These are phyloP conservation scores for Drosophila ficusphila DNA, from an alignment of 1,140 invertebrate genomes.

Conservation along the genomic window DNA sequence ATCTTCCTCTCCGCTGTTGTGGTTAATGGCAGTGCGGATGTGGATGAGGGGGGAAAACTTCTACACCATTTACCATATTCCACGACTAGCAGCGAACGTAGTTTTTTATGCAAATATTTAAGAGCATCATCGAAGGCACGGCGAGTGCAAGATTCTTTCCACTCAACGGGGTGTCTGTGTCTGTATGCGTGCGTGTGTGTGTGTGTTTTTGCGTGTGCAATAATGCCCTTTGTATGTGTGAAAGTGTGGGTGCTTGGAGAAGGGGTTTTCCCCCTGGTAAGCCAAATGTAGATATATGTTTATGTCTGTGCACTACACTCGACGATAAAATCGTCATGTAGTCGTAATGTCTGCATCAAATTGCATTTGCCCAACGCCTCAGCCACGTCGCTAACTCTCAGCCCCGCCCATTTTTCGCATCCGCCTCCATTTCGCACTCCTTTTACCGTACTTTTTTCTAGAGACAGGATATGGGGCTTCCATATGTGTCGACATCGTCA, in stretches of 20 bases:
- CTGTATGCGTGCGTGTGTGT: neutral
- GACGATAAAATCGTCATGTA: conserved; percentile 82
- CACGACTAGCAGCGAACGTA: conserved; percentile 62
- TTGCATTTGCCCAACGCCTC: conserved; percentile 68
- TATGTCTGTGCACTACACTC: conserved; percentile 71
- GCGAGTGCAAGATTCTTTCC: conserved; percentile 60
- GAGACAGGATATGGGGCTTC: conserved; percentile 20
- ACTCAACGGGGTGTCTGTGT: conserved; percentile 26
- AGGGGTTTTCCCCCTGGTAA: conserved; percentile 37
- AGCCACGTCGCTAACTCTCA: conserved; percentile 29
- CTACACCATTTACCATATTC: conserved; percentile 79
- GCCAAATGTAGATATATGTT: conserved; percentile 71
- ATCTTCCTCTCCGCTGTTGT: conserved; percentile 24
- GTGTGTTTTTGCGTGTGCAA: conserved; percentile 10
- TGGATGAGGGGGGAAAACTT: conserved; percentile 38
- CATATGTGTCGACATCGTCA: conserved; percentile 68
- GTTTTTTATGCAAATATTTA: conserved; percentile 82
- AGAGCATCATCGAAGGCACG: conserved; percentile 75
- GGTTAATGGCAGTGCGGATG: conserved; percentile 57
- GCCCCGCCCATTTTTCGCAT: neutral
- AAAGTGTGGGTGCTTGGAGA: neutral
- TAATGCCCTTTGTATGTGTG: conserved; percentile 2
- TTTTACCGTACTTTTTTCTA: conserved; percentile 8
- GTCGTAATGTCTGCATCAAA: conserved; percentile 81
- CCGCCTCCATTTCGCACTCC: neutral